Conservation (phyloP, 2,797 vertebrate species). For the Ambastaia sidthimunki region DNA sequence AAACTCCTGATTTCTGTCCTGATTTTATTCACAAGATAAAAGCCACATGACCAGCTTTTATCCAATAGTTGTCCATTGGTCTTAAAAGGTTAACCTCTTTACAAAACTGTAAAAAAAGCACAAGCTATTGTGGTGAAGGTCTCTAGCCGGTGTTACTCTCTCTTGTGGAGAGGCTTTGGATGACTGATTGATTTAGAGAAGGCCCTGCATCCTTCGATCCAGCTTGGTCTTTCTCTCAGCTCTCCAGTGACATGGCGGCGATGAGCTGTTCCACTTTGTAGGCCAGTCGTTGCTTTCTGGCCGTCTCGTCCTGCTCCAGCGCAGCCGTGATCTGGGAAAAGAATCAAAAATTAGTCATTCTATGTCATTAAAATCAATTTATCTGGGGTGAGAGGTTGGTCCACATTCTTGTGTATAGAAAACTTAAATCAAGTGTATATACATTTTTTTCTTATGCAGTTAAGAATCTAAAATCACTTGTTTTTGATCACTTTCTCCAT, state of each 20-base stretch:
- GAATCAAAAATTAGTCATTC: constrained; percentile 25
- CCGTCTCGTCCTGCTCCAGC: constrained; percentile 94
- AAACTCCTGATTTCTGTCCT: constrained; percentile 3
- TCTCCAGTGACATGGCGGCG: constrained; percentile 93
- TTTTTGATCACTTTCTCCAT: too few relatives aligned
- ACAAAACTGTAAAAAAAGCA: constrained; percentile 37
- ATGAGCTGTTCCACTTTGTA: constrained; percentile 98
- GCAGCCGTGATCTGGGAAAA: constrained; percentile 86
- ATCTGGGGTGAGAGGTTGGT: not conserved
- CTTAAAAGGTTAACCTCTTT: constrained; percentile 45
- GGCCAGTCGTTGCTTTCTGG: constrained; percentile 89
- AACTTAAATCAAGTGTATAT: too few relatives aligned
- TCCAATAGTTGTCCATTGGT: constrained; percentile 24
- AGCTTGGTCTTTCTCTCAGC: constrained; percentile 80
- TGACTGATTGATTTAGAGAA: constrained; percentile 56
- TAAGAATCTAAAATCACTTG: too few relatives aligned
- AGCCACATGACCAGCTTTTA: constrained; percentile 46
- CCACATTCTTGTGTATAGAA: too few relatives aligned
- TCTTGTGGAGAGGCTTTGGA: constrained; percentile 51
- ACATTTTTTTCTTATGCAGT: too few relatives aligned
- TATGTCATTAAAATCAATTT: not conserved
- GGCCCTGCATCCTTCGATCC: constrained; percentile 54
- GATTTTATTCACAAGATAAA: constrained; percentile 10
- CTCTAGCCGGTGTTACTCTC: constrained; percentile 45
- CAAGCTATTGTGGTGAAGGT: constrained; percentile 36